Conservation (phyloP, 2,797 vertebrate genomes). For the Chloroceryle inda region DNA sequence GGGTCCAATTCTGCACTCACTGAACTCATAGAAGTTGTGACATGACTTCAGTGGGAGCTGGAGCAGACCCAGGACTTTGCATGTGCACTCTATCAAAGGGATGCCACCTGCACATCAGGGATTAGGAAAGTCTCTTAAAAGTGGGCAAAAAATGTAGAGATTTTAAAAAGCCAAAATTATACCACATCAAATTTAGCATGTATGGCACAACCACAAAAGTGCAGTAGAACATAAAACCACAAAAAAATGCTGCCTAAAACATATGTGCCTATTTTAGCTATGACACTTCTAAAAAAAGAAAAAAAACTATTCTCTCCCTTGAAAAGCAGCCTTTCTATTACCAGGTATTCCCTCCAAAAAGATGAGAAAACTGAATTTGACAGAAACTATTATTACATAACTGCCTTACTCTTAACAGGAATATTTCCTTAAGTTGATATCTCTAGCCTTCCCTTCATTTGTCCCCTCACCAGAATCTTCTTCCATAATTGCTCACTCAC, state of each 20-base stretch:
- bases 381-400: not conserved
- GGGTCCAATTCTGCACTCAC: conserved; percentile 74
- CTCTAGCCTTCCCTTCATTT: not conserved
- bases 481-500: not conserved
- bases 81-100: conserved; percentile 61
- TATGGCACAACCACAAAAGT: conserved; percentile 60
- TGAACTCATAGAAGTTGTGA: conserved; percentile 72
- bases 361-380: not conserved
- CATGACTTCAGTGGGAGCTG: conserved; percentile 73
- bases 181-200: conserved; percentile 46
- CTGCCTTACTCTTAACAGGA: not conserved
- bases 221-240: conserved; percentile 37
- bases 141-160: conserved; percentile 58
- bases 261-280: conserved; percentile 11
- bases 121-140: conserved; percentile 65
- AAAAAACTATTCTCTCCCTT: not conserved
- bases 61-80: conserved; percentile 68
- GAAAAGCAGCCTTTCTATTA: not conserved
- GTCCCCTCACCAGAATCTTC: not conserved
- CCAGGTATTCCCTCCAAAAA: not conserved
- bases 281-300: not conserved
- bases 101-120: conserved; percentile 68
- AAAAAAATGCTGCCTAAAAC: conserved; percentile 17
- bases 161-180: conserved; percentile 56
- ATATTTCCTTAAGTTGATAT: not conserved